These are phyloP conservation scores for Drosophila arawakana DNA, from an alignment of 1,140 invertebrate species.

Conservation along the genomic window DNA sequence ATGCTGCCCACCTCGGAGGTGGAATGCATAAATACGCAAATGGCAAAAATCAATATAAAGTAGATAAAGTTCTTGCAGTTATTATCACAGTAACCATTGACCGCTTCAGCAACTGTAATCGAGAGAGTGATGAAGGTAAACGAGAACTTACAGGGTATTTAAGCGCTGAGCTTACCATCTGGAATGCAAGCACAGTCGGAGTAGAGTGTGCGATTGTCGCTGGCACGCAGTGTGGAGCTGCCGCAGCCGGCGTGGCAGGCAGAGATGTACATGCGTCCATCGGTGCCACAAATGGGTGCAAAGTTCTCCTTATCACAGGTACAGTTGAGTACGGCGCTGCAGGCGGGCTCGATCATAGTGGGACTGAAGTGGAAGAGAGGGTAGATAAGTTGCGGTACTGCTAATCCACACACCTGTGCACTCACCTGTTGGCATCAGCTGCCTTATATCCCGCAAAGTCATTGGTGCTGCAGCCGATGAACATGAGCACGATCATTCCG, in stretches of 20 bases:
- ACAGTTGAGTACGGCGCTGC: constrained; percentile 87
- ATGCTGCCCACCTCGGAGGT: constrained; percentile 96
- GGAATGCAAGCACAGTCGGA: constrained; percentile 91
- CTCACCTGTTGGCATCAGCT: constrained; percentile 58
- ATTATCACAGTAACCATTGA: constrained; percentile 91
- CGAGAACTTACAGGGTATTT: background rate
- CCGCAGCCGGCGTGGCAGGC: constrained; percentile 95
- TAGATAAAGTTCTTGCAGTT: constrained; percentile 92
- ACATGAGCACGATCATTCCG: constrained; percentile 94
- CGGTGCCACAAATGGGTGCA: constrained; percentile 92
- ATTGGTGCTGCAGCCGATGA: constrained; percentile 94
- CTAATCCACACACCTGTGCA: background rate
- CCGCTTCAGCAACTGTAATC: constrained; percentile 82
- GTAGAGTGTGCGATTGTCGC: constrained; percentile 88
- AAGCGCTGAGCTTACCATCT: constrained; percentile 53
- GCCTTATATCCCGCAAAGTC: constrained; percentile 89
- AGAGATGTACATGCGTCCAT: constrained; percentile 93
- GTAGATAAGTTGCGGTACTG: background rate
- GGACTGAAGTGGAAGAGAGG: constrained; percentile 43
- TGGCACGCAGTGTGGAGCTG: constrained; percentile 85
- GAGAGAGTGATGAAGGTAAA: too few relatives aligned
- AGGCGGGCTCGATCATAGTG: constrained; percentile 86
- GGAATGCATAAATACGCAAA: constrained; percentile 95
- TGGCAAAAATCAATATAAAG: constrained; percentile 94
- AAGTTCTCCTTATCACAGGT: constrained; percentile 91